phyloP scores from a whole-genome alignment of 2,113 vertebrate species.

The Colistium nudipinnis region DNA sequence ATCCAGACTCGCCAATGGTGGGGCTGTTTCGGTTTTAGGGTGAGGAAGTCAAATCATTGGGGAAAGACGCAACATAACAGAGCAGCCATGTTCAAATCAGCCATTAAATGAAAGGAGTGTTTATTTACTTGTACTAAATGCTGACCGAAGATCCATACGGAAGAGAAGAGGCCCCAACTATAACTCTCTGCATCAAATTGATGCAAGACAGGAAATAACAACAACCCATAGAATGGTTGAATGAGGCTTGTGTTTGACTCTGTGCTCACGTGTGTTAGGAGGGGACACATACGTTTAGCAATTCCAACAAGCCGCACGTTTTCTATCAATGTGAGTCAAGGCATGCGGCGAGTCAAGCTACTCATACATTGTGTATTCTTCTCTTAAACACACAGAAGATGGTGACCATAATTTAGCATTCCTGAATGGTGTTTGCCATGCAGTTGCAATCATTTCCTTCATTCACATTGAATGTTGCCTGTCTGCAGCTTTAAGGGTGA shows the following conservation, averaged over 20 bases:
- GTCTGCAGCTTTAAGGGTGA: no score
- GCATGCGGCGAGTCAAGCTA: background rate
- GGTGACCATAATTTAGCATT: background rate
- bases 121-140: constrained; percentile 19
- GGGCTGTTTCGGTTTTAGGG: background rate
- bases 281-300: background rate
- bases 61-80: background rate
- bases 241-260: background rate
- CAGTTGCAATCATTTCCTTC: background rate
- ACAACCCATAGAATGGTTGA: background rate
- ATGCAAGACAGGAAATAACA: background rate
- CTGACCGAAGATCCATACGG: constrained; percentile 17
- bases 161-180: background rate
- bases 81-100: constrained; percentile 1
- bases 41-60: background rate
- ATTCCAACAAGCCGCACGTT: background rate
- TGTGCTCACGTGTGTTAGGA: background rate
- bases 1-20: background rate
- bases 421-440: background rate
- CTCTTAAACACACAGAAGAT: background rate
- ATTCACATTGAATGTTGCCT: background rate
- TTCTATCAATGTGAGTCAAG: background rate
- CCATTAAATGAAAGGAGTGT: background rate
- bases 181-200: constrained; percentile 3
- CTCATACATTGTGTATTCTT: background rate